These are phyloP conservation scores for Tenthredo mesomela DNA, from an alignment of 2,888 invertebrate genomes.

Conservation along the genomic window DNA sequence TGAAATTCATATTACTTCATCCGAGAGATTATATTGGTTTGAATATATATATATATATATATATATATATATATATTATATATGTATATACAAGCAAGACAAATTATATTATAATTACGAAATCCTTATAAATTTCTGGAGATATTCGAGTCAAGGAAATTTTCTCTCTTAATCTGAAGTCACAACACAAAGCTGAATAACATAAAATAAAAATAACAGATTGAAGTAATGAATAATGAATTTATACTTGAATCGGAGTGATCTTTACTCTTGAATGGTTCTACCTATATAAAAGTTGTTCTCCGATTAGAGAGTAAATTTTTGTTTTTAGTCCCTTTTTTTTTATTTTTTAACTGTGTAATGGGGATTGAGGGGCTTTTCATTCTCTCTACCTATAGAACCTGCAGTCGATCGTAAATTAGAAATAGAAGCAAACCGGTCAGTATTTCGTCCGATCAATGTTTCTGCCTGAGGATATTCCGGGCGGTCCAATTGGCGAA, in stretches of 20 bases:
- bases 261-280: background rate
- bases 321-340: background rate
- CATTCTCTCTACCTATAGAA: constrained; percentile 2
- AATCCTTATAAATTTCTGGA: background rate
- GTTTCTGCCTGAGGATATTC: constrained; percentile 42
- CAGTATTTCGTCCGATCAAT: constrained; percentile 42
- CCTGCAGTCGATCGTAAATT: constrained; percentile 46
- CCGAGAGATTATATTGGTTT: constrained; percentile 25
- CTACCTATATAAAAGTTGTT: background rate
- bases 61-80: too few relatives aligned
- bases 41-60: too few relatives aligned
- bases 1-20: constrained; percentile 17
- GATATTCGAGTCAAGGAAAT: background rate
- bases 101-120: constrained; percentile 17
- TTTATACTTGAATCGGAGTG: background rate
- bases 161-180: background rate
- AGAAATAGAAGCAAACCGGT: constrained; percentile 27
- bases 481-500: background rate
- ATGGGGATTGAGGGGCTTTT: background rate
- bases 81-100: background rate
- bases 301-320: background rate
- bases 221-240: background rate
- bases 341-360: background rate
- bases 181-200: background rate
- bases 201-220: background rate